These are phyloP conservation scores for Eufriesea mexicana DNA, from an alignment of 1,140 invertebrate genomes.

Conservation along the genomic window DNA sequence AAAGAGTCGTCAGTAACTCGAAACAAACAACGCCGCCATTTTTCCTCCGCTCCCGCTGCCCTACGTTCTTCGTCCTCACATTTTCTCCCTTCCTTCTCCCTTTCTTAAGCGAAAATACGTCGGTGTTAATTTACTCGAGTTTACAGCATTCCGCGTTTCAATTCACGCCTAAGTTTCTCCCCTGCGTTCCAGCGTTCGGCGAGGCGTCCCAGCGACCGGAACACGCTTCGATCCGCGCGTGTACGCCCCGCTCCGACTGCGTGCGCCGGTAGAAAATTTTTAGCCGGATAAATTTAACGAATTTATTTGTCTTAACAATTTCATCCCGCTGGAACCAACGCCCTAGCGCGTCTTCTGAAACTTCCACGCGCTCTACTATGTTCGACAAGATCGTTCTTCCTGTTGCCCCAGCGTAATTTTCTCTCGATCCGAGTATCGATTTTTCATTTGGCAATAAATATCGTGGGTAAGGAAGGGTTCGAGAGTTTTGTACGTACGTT, in stretches of 20 bases:
- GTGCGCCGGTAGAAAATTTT: not conserved
- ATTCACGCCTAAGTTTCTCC: constrained; percentile 51
- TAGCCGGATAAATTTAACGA: not conserved
- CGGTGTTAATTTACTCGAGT: constrained; percentile 49
- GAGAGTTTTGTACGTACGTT: no score
- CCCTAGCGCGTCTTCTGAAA: not conserved
- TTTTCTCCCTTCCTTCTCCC: not conserved
- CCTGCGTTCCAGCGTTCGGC: not conserved
- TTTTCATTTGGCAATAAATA: no score
- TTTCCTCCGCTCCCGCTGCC: not conserved
- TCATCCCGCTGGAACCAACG: not conserved
- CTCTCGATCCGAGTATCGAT: no score
- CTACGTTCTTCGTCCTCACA: not conserved
- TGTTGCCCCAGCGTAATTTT: no score
- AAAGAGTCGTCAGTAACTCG: constrained; percentile 18
- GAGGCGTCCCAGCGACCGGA: not conserved
- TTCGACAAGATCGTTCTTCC: not conserved
- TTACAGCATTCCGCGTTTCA: constrained; percentile 50
- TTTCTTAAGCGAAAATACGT: constrained; percentile 22
- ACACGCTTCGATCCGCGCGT: not conserved
- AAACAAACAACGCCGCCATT: constrained; percentile 21
- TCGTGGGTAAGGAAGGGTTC: no score
- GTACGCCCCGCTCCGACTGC: not conserved
- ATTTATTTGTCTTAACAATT: not conserved
- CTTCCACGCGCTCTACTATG: not conserved